A percentile compares a stretch with the other conserved stretches of the same genome.
Conservation (phyloP, 1,140 invertebrate genomes). For the Dryas iulia region DNA sequence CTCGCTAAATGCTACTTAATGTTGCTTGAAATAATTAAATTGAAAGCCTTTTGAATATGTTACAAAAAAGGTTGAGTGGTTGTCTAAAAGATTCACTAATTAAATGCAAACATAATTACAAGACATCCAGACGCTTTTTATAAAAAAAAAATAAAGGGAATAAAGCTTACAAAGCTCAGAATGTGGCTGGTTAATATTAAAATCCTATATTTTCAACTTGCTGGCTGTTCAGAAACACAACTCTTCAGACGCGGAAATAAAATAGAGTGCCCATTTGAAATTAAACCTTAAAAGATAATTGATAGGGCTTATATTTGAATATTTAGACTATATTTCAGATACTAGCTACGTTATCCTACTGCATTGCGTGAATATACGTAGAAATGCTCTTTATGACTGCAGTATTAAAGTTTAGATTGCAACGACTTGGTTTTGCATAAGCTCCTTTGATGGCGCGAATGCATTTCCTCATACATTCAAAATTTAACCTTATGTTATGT, state of each 20-base stretch:
- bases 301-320: slow-evolving; percentile 5
- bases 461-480: slow-evolving; percentile 4
- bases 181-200: slow-evolving; percentile 36
- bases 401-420: background rate
- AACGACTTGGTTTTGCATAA: background rate
- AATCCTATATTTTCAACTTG: slow-evolving; percentile 37
- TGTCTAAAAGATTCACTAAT: slow-evolving; percentile 7
- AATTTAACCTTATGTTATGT: background rate
- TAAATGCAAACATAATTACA: slow-evolving; percentile 29
- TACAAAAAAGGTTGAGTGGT: background rate
- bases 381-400: background rate
- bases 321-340: background rate
- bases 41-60: background rate
- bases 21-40: background rate
- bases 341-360: slow-evolving; percentile 2
- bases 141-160: slow-evolving; percentile 25
- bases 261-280: slow-evolving; percentile 1
- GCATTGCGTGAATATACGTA: background rate
- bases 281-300: background rate
- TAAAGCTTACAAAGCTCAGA: slow-evolving; percentile 31
- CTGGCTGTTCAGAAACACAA: slow-evolving; percentile 26
- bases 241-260: slow-evolving; percentile 31
- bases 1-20: background rate
- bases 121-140: slow-evolving; percentile 25
- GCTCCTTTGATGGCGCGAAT: slow-evolving; percentile 21